A percentile compares a stretch with the other conserved stretches of the same genome.
phyloP scores from a whole-genome alignment of 2,113 vertebrate species.

The Archocentrus centrarchus region DNA sequence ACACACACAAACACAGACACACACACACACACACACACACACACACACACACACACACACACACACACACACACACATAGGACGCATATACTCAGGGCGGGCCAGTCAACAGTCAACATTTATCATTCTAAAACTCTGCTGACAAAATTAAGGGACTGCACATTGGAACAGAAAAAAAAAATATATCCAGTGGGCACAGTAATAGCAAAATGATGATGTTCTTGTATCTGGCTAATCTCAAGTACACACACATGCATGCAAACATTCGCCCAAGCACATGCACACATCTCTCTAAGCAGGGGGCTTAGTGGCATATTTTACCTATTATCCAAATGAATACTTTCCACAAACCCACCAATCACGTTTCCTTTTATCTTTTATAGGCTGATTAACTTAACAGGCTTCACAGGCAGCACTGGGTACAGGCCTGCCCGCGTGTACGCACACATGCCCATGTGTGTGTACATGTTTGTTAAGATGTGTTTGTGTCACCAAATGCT shows the following conservation, averaged over 20 bases:
- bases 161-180: slow-evolving; percentile 17
- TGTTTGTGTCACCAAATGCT: slow-evolving; percentile 22
- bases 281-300: slow-evolving; percentile 55
- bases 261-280: slow-evolving; percentile 23
- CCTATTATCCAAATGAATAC: slow-evolving; percentile 86
- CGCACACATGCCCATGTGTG: slow-evolving; percentile 14
- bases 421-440: slow-evolving; percentile 40
- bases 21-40: neutral
- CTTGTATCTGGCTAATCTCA: slow-evolving; percentile 73
- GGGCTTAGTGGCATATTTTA: slow-evolving; percentile 82
- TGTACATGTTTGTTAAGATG: slow-evolving; percentile 32
- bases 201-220: slow-evolving; percentile 65
- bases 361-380: slow-evolving; percentile 83
- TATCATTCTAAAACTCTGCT: slow-evolving; percentile 65
- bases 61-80: neutral
- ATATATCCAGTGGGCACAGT: slow-evolving; percentile 47
- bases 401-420: slow-evolving; percentile 77
- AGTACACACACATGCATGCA: slow-evolving; percentile 48
- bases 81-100: slow-evolving; percentile 35
- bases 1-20: neutral
- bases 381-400: slow-evolving; percentile 85
- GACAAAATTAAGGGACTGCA: slow-evolving; percentile 69
- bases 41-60: neutral
- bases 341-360: slow-evolving; percentile 85
- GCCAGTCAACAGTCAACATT: slow-evolving; percentile 70